Base-by-base conservation (phyloP, 2,888 invertebrate species). In the Ophion obscuratus region DNA sequence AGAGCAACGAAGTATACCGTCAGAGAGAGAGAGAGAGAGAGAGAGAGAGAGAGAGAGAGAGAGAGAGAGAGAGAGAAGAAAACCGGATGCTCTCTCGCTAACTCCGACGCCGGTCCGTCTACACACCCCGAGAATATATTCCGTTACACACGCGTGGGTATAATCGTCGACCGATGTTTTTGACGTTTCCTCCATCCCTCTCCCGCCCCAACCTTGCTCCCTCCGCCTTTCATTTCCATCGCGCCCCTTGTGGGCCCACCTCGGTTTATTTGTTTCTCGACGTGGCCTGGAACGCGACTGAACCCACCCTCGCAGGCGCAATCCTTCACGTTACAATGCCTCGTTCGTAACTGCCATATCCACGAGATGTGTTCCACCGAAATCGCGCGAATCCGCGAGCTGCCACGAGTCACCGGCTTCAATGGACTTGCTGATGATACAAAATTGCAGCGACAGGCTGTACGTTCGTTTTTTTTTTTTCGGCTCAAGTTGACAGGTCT, bases 51-150 rank as follows among this genome's bases (percentile, higher is more conserved):
- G 24, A 68, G n/a, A 9, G 57, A 24, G 61, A 74, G 10, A 36
- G 36, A 40, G 73, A 27, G 11, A n/a, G 53, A 81, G n/a, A 53
- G 64, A 74, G 81, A 44, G 59, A 31, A 82, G 4, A 83, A 83
- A 85, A 83, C 78, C 76, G 71, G 88, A 85, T 79, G 82, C 73
- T 87, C 84, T 82, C 68, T 78, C 74, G 87, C 74, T 83, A 75
- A 70, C 61, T 68, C 57, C 57, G 82, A 62, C 82, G 85, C 82
- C 82, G 80, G 81, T 78, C 64, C 59, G 53, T 75, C 64, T 53
- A 44, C 40, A 67, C 62, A 36, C 77, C n/a, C 57, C 40, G 31
- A 31, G 31, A 31, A 47, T 77, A 70, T 70, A 75, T 84, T 64
- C 31, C 40, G 40, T 71, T 71, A 64, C 40, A 66, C 62, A 47